A percentile compares a stretch with the other conserved stretches of the same genome.
Conservation (phyloP, 2,113 vertebrate species). For the Casuarius casuarius region DNA sequence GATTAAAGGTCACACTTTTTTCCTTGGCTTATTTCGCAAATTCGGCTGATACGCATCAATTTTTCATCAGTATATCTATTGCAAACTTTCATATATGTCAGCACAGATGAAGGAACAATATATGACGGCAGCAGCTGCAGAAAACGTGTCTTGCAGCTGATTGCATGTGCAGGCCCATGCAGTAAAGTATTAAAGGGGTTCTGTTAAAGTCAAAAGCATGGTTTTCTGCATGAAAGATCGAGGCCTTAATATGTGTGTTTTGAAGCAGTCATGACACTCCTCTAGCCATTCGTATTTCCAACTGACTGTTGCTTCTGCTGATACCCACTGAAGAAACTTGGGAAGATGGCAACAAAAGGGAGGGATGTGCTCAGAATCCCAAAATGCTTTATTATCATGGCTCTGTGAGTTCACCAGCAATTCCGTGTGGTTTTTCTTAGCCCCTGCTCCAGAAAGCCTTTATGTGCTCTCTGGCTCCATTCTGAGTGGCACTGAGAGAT, state of each 20-base stretch:
- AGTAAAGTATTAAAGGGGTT: neutral
- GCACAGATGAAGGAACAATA: neutral
- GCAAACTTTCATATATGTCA: neutral
- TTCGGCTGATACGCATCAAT: neutral
- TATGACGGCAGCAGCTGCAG: neutral
- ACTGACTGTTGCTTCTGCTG: neutral
- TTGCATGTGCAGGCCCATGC: neutral
- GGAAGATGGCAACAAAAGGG: neutral
- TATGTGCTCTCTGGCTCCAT: neutral
- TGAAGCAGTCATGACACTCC: neutral
- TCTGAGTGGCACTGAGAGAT: neutral
- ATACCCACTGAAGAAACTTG: neutral
- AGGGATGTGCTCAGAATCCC: neutral
- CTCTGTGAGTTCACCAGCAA: neutral
- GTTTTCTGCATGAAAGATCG: neutral
- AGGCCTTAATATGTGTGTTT: accelerated
- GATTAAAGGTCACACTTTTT: neutral
- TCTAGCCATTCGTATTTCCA: neutral
- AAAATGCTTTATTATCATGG: neutral
- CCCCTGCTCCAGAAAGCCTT: neutral
- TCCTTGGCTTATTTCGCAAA: neutral
- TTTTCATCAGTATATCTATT: neutral
- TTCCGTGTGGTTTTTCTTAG: neutral
- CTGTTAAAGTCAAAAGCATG: neutral
- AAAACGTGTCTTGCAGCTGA: neutral